phyloP scores from a whole-genome alignment of 2,797 vertebrate genomes.

The Brachymystax lenok region DNA sequence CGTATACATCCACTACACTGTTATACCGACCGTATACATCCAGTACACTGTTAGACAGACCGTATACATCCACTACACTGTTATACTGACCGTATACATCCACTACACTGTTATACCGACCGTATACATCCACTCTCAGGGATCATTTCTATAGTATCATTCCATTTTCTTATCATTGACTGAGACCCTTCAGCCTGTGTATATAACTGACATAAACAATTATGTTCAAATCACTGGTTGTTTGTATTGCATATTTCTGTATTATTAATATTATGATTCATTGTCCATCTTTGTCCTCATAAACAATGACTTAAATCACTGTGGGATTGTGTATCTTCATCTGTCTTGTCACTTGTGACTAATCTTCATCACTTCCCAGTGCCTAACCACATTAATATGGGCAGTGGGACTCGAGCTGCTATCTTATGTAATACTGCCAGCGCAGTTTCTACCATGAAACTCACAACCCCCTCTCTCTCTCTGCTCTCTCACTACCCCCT shows the following conservation, averaged over 20 bases:
- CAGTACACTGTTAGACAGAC: too few species aligned
- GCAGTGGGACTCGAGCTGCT: constrained; percentile 62
- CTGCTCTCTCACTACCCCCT: constrained; percentile 46
- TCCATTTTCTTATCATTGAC: constrained; percentile 8
- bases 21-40: too few species aligned
- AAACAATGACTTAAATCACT: constrained; percentile 59
- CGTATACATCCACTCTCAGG: constrained; percentile 1
- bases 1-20: too few species aligned
- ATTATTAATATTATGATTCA: constrained; percentile 14
- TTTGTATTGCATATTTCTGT: constrained; percentile 11
- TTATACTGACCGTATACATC: too few species aligned
- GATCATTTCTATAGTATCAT: neutral
- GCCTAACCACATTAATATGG: constrained; percentile 68
- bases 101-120: too few species aligned
- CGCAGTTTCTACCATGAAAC: constrained; percentile 64
- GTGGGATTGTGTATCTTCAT: constrained; percentile 57
- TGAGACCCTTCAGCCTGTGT: neutral
- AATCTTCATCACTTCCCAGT: constrained; percentile 70
- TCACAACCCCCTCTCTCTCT: constrained; percentile 32
- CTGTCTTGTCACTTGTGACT: constrained; percentile 68
- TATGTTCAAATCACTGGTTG: constrained; percentile 14
- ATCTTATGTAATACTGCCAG: constrained; percentile 76
- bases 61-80: too few species aligned
- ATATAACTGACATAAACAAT: constrained; percentile 13
- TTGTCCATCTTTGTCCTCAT: constrained; percentile 35